Evolutionary conservation across 2,113 vertebrate genomes (phyloP).

Genomic region (Neomonachus schauinslandi): DNA sequence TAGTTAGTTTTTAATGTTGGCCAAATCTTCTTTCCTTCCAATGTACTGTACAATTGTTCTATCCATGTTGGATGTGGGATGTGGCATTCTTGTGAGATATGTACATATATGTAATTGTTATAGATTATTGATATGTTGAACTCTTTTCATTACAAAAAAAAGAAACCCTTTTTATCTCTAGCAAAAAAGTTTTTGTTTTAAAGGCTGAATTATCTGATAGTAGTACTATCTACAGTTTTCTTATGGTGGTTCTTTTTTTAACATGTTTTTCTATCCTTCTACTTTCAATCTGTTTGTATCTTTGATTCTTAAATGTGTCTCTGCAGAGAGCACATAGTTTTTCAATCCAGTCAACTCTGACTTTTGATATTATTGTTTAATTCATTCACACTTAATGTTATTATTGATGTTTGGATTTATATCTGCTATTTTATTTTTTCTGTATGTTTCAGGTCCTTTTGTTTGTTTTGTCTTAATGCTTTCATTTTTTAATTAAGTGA

Average conservation of each 20-base stretch:
- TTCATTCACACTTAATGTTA: not conserved
- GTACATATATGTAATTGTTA: not conserved
- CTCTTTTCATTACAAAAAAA: not conserved
- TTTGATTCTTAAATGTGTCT: not conserved
- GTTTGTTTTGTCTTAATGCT: not conserved
- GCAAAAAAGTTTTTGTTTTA: not conserved
- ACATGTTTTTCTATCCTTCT: not conserved
- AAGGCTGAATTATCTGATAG: not conserved
- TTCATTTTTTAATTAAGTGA: not conserved
- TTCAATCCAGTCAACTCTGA: not conserved
- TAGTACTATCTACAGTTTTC: not conserved
- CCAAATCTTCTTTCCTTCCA: not conserved
- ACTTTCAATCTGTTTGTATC: not conserved
- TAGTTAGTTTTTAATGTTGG: not conserved
- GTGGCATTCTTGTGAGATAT: not conserved
- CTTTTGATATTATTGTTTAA: not conserved
- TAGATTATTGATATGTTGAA: not conserved
- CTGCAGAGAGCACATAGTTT: not conserved
- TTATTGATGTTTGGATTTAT: not conserved
- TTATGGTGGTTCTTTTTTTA: not conserved
- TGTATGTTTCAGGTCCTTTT: not conserved
- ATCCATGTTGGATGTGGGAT: not conserved
- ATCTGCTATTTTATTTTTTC: not conserved
- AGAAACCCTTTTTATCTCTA: not conserved
- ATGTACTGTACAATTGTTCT: not conserved